A percentile compares a stretch with the other conserved stretches of the same genome.
Conservation (phyloP, 2,113 vertebrate genomes). For the Cervus canadensis region DNA sequence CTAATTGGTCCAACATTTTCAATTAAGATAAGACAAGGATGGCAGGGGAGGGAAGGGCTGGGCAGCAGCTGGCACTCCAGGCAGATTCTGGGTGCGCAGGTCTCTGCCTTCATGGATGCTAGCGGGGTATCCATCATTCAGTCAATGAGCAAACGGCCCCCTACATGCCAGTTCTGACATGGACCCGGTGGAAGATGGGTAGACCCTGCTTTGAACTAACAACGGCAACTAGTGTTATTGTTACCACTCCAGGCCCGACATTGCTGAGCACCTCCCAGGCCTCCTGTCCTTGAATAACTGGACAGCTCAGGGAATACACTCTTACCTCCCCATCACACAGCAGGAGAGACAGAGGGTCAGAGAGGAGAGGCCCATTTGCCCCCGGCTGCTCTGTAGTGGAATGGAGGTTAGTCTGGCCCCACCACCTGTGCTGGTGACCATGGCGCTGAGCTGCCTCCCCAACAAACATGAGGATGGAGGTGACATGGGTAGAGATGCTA, state of each 20-base stretch:
- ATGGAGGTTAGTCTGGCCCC: not conserved
- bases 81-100: not conserved
- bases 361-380: not conserved
- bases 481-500: accelerated
- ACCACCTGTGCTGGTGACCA: accelerated
- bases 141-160: not conserved
- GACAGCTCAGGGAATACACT: not conserved
- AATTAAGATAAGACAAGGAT: not conserved
- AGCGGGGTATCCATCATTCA: not conserved
- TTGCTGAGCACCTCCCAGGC: not conserved
- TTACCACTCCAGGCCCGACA: not conserved
- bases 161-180: not conserved
- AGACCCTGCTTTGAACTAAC: not conserved
- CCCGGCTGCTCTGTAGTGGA: not conserved
- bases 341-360: not conserved
- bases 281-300: not conserved
- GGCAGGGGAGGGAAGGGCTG: accelerated
- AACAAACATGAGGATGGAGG: not conserved
- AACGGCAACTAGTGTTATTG: not conserved
- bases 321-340: accelerated
- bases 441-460: not conserved
- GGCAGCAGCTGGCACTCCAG: accelerated
- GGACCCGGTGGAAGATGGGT: not conserved
- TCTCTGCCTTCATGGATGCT: not conserved
- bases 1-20: not conserved